Base-by-base conservation (phyloP, 2,888 invertebrate genomes). In the Hypena proboscidalis region DNA sequence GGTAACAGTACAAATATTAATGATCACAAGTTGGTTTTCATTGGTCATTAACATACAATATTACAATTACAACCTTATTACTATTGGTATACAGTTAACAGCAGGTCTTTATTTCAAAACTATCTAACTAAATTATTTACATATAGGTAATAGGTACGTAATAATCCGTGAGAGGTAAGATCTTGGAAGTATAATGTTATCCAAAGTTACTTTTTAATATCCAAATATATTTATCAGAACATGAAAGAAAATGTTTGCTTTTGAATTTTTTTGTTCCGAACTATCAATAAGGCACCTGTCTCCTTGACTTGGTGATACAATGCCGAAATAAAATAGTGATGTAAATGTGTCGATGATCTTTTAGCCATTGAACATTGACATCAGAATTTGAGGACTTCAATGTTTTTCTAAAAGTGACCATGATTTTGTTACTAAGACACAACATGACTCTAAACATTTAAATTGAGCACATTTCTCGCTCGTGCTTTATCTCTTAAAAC, bases 1-100 rank as follows among this genome's bases (percentile, higher is more conserved):
- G 90, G 90, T 90, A 90, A 91, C 91, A 91, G 91, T 91, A 91
- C 91, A 91, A 91, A 91, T 91, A 91, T 91, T 90, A 90, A 90
- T 91, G 91, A 91, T 91, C 91, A 91, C 91, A 91, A 91, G 90
- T 91, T 90, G 91, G 91, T 91, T 91, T 91, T 91, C 91, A 91
- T 91, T 91, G 91, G 91, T 91, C 91, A 91, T 90, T 91, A 91
- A 90, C 89, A 89, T 90, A 90, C 88, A 77, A 75, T 77, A 82
- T 90, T 90, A 90, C 81, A 87, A 60, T 84, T 90, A 90, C 78
- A 85, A 68, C 74, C 90, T 90, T 90, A 90, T 61, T 67, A 70
- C 85, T 88, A 86, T 77, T 77, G 79, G 76, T 74, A 75, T 87
- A 87, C 90, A 83, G 58, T 75, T 86, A 90, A 89, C 89, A 89